A percentile compares a stretch with the other conserved stretches of the same genome.
These are phyloP conservation scores for Argyrosomus regius DNA, from an alignment of 2,797 vertebrate species.

Conservation along the genomic window DNA sequence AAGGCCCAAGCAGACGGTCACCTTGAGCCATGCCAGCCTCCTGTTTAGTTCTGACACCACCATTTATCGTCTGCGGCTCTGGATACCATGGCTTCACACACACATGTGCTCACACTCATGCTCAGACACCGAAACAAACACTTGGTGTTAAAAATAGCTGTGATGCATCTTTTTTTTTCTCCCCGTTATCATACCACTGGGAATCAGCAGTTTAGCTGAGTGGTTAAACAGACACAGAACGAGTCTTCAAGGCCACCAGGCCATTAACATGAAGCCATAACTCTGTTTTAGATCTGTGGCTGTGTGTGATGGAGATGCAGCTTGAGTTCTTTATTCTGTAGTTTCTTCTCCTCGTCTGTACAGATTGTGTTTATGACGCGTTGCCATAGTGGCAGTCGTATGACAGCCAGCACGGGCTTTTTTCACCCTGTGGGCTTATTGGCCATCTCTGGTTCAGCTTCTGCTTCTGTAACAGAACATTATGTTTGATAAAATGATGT, in stretches of 20 bases:
- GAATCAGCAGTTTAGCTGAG: conserved; percentile 71
- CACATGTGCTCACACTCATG: conserved; percentile 30
- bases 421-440: conserved; percentile 58
- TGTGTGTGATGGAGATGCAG: conserved; percentile 20
- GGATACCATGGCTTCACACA: conserved; percentile 61
- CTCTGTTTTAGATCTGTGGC: conserved; percentile 45
- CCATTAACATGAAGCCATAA: conserved; percentile 51
- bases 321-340: conserved; percentile 50
- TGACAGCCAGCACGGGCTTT: conserved; percentile 55
- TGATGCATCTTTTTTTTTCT: conserved; percentile 49
- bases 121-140: conserved; percentile 54
- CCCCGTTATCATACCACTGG: conserved; percentile 45
- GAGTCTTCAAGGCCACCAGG: conserved; percentile 49
- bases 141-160: conserved; percentile 74
- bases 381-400: conserved; percentile 66
- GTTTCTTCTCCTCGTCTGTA: conserved; percentile 45
- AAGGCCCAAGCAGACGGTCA: conserved; percentile 86
- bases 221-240: conserved; percentile 60
- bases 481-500: conserved; percentile 53
- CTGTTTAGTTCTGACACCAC: conserved; percentile 80
- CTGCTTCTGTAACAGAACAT: conserved; percentile 53
- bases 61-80: conserved; percentile 78
- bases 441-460: conserved; percentile 62
- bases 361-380: conserved; percentile 69
- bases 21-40: conserved; percentile 86